phyloP scores from a whole-genome alignment of 2,113 vertebrate species.

The Bombycilla garrulus region DNA sequence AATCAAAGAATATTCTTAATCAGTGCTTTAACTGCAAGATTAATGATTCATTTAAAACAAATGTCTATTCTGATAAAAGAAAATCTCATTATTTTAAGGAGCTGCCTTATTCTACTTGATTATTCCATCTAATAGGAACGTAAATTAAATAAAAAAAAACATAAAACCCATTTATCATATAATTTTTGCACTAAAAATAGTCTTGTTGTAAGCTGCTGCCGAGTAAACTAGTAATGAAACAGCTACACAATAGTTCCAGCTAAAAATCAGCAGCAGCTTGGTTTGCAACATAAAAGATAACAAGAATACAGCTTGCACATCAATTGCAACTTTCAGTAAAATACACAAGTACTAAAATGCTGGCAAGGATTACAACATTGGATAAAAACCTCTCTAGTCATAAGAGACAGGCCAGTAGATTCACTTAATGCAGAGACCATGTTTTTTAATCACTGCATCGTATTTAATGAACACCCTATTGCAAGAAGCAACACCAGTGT shows the following conservation, averaged over 20 bases:
- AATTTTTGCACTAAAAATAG: constrained; percentile 31
- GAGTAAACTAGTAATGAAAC: constrained; percentile 44
- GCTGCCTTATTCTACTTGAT: constrained; percentile 49
- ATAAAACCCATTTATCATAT: constrained; percentile 55
- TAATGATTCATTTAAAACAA: constrained; percentile 65
- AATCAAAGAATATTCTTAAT: constrained; percentile 63
- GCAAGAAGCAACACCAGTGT: background rate
- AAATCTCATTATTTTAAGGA: constrained; percentile 65
- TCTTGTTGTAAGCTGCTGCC: constrained; percentile 8
- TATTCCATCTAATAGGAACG: constrained; percentile 47
- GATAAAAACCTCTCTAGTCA: background rate
- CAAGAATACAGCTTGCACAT: background rate
- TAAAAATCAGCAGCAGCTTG: background rate
- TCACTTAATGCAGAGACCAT: background rate
- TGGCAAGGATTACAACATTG: background rate
- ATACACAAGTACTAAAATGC: background rate
- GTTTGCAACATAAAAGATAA: background rate
- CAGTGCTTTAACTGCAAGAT: constrained; percentile 56
- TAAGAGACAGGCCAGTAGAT: background rate
- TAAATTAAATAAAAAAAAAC: constrained; percentile 46
- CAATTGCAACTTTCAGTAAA: background rate
- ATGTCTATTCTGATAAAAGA: constrained; percentile 45
- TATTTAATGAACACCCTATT: background rate
- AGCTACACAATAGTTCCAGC: background rate
- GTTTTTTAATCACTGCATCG: background rate